Evolutionary conservation across 2,113 vertebrate species (phyloP).

Genomic region (Thalassarche chlororhynchos): DNA sequence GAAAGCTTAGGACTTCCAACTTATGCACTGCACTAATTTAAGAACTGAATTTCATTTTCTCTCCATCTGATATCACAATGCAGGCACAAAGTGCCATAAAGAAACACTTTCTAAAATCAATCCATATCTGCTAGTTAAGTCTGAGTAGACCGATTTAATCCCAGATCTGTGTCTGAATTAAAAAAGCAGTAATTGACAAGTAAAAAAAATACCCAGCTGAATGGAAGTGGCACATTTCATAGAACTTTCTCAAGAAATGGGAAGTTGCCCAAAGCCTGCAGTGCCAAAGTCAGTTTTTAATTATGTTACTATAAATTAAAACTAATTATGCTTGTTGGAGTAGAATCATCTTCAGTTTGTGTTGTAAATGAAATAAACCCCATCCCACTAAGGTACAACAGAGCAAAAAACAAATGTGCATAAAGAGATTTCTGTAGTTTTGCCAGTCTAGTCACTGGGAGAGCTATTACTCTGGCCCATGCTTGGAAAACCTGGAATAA

Average conservation of each 20-base stretch:
- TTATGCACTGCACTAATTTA: neutral
- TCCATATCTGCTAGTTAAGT: neutral
- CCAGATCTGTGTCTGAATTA: neutral
- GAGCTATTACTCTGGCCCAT: neutral
- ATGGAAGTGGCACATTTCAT: neutral
- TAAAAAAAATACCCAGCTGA: neutral
- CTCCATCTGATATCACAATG: neutral
- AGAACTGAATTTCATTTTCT: neutral
- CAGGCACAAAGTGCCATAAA: neutral
- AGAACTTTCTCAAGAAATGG: neutral
- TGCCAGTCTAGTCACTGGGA: neutral
- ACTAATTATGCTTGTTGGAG: neutral
- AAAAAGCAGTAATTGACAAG: neutral
- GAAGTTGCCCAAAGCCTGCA: neutral
- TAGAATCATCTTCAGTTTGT: neutral
- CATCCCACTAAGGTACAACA: neutral
- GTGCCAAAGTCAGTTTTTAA: neutral
- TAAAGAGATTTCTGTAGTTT: neutral
- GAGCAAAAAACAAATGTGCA: neutral
- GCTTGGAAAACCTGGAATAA: neutral
- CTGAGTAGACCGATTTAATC: neutral
- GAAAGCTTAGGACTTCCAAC: neutral
- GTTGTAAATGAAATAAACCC: neutral
- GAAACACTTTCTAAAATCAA: neutral
- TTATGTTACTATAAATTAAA: conserved; percentile 3